Base-by-base conservation (phyloP, 1,140 invertebrate species). In the Branchinecta lynchi region DNA sequence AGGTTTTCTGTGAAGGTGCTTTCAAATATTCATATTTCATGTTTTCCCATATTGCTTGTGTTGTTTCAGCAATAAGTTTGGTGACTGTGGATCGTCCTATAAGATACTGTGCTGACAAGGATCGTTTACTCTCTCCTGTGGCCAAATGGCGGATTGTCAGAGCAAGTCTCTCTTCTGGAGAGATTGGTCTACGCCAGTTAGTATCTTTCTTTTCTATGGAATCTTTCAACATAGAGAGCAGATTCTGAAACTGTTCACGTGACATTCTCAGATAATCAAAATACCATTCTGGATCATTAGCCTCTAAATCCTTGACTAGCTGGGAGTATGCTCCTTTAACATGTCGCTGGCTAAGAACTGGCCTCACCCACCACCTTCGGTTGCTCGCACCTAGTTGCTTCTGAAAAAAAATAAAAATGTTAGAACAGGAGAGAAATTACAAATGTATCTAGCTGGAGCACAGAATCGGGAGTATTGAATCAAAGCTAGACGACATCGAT, bases 1-100 rank as follows among this genome's bases (percentile, higher is more conserved):
- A 75, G 67, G 70, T 68, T 51, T 73, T 65, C 20, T 65, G 51
- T 3, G 5, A 44, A 3, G 51, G 70, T n/a, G 68, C 17, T 71
- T 73, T 71, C 70, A 76, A 70, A 69, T 72, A 74, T 10, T 69
- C 46, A 15, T 70, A 72, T 72, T 70, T 20, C 32, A 70, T 51
- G 32, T 44, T 12, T 8, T 15, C 20, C 51, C 60, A 71, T 12
- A 71, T n/a, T 0, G 65, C 69, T 20, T 66, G 20, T 3, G 3
- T 45, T 0, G 71, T 72, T 43, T 67, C 20, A 9, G 20, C 9
- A 9, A 72, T 15, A 17, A 71, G 66, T 8, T 3, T 17, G 3
- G n/a, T 20, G 10, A 66, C 45, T 66, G 60, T 68, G 7, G 68
- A 67, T 9, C 60, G 17, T 2, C 70, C 45, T 17, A 69, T 44